Percentiles rank a stretch among this genome's conserved stretches.
These are phyloP conservation scores for Drosophila nebulosa DNA, from an alignment of 1,140 invertebrate species.

Conservation along the genomic window DNA sequence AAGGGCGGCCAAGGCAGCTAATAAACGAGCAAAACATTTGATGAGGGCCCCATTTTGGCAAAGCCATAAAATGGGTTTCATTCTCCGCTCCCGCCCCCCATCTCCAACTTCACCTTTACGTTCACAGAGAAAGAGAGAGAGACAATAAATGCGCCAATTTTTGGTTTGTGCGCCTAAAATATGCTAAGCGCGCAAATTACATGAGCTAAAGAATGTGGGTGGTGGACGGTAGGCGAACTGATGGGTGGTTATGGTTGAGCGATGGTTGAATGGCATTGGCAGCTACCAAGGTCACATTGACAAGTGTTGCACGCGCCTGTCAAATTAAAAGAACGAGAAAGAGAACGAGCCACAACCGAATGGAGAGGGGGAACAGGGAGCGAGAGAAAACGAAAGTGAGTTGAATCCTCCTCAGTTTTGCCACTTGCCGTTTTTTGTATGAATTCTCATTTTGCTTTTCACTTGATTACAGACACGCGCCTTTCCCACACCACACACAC, in stretches of 20 bases:
- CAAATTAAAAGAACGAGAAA: slow-evolving; percentile 18
- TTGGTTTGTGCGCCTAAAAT: slow-evolving; percentile 42
- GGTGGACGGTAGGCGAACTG: not conserved
- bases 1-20: not conserved
- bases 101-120: not conserved
- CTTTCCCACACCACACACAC: not conserved
- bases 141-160: slow-evolving; percentile 46
- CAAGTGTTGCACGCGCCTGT: slow-evolving; percentile 75
- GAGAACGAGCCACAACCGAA: not conserved
- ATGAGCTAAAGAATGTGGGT: slow-evolving; percentile 4
- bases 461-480: slow-evolving; percentile 73
- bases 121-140: slow-evolving; percentile 9
- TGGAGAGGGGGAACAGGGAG: not conserved
- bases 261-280: slow-evolving; percentile 56
- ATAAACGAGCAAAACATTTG: slow-evolving; percentile 43
- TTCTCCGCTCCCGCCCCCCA: too few relatives aligned
- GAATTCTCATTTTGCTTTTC: slow-evolving; percentile 28
- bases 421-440: slow-evolving; percentile 18
- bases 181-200: slow-evolving; percentile 63
- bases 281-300: slow-evolving; percentile 70
- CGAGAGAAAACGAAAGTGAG: not conserved
- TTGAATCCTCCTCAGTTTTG: not conserved
- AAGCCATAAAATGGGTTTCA: slow-evolving; percentile 23
- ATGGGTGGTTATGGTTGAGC: not conserved
- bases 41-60: slow-evolving; percentile 47